phyloP scores from a whole-genome alignment of 2,113 vertebrate species.

The Osmerus mordax region DNA sequence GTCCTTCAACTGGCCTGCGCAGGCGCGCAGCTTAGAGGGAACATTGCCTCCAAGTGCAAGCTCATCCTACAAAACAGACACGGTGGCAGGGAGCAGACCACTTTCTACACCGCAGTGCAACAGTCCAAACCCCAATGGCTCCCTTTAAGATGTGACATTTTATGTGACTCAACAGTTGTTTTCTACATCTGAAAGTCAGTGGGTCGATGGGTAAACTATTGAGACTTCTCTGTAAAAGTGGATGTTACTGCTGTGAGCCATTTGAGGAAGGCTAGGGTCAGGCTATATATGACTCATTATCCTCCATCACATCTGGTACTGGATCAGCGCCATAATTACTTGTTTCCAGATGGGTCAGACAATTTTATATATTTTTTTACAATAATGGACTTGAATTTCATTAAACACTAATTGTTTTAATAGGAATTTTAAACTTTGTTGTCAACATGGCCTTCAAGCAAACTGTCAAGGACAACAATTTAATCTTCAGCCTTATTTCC shows the following conservation, averaged over 20 bases:
- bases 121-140: background rate
- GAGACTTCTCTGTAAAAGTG: no score
- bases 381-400: constrained; percentile 11
- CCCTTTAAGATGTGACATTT: constrained; percentile 4
- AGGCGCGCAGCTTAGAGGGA: no score
- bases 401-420: constrained; percentile 12
- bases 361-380: background rate
- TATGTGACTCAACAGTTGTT: no score
- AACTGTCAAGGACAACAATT: background rate
- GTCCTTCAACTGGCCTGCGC: no score
- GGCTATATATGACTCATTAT: no score
- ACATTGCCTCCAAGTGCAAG: constrained; percentile 6
- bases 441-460: background rate
- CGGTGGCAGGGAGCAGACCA: constrained; percentile 43
- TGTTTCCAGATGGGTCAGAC: constrained; percentile 14
- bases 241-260: no score
- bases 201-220: no score
- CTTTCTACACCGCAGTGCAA: no score
- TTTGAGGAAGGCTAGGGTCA: no score
- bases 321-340: constrained; percentile 4
- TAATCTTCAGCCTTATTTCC: background rate
- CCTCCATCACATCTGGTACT: constrained; percentile 3
- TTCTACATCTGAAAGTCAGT: no score
- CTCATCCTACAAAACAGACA: constrained; percentile 3
- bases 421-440: background rate